phyloP scores from a whole-genome alignment of 1,140 invertebrate genomes.

The Penaeus vannamei region DNA sequence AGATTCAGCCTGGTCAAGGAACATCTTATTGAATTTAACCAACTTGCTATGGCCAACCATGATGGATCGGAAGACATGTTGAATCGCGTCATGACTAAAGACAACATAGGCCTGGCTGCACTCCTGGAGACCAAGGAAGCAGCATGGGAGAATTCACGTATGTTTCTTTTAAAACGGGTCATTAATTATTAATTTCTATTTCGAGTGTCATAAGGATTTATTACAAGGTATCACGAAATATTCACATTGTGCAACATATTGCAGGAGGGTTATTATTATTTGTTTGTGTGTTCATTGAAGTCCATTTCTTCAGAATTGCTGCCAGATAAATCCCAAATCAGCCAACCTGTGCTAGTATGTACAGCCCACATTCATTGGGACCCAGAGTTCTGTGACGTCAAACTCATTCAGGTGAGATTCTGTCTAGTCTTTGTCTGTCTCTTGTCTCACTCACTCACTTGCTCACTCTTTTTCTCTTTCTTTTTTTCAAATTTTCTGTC shows the following conservation, averaged over 20 bases:
- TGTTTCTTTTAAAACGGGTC: neutral
- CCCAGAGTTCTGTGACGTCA: slow-evolving; percentile 99
- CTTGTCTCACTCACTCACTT: neutral
- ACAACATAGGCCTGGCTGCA: slow-evolving; percentile 98
- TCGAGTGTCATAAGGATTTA: too few species aligned
- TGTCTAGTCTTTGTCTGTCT: neutral
- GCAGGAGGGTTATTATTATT: neutral
- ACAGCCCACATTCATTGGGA: slow-evolving; percentile 99
- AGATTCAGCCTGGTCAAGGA: slow-evolving; percentile 96
- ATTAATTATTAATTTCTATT: neutral
- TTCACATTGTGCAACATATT: too few species aligned
- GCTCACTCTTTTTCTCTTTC: neutral
- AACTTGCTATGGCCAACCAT: slow-evolving; percentile 97
- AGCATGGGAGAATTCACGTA: slow-evolving; percentile 85
- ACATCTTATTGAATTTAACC: slow-evolving; percentile 97
- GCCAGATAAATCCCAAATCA: slow-evolving; percentile 80
- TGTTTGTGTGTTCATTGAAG: neutral
- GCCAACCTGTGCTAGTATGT: slow-evolving; percentile 88
- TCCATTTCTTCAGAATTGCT: neutral
- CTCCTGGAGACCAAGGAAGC: slow-evolving; percentile 93
- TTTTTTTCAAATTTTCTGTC: too few species aligned
- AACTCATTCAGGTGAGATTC: slow-evolving; percentile 81
- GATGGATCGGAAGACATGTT: slow-evolving; percentile 99
- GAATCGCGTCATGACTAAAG: slow-evolving; percentile 99
- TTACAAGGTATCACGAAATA: too few species aligned